Percentiles rank a stretch among this genome's conserved stretches.
Conservation (phyloP, 2,888 invertebrate species). For the Oscheius sp. region DNA sequence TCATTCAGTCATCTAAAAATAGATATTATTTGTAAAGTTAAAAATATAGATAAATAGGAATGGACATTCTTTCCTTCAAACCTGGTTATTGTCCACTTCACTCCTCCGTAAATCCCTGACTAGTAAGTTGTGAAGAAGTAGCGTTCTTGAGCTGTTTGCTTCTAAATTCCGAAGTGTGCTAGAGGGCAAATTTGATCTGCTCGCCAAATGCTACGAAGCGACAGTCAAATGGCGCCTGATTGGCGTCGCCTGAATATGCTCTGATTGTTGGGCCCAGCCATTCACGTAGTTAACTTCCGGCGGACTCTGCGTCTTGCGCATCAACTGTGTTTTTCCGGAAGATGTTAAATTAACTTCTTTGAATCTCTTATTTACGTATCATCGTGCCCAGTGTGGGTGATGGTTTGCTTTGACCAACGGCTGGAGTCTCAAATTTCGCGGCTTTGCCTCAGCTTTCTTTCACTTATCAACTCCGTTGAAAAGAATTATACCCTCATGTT, state of each 20-base stretch:
- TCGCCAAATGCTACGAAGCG: conserved; percentile 25
- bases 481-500: background rate
- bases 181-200: conserved; percentile 29
- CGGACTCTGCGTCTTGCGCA: too few relatives aligned
- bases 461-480: background rate
- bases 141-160: conserved; percentile 21
- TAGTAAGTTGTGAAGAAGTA: background rate
- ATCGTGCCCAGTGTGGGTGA: background rate
- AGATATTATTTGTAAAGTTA: too few relatives aligned
- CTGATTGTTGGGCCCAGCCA: conserved; percentile 22
- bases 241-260: conserved; percentile 27
- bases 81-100: background rate
- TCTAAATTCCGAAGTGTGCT: conserved; percentile 24
- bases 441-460: conserved; percentile 12
- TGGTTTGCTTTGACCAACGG: conserved; percentile 12
- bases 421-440: conserved; percentile 24
- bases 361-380: conserved; percentile 25
- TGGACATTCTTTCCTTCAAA: too few relatives aligned
- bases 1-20: too few relatives aligned
- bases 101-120: background rate
- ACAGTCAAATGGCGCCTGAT: conserved; percentile 31
- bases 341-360: too few relatives aligned
- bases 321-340: too few relatives aligned
- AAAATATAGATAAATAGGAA: too few relatives aligned
- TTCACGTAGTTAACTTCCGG: conserved; percentile 29